Conservation (phyloP, 2,113 vertebrate species). For the Ophiodon elongatus region DNA sequence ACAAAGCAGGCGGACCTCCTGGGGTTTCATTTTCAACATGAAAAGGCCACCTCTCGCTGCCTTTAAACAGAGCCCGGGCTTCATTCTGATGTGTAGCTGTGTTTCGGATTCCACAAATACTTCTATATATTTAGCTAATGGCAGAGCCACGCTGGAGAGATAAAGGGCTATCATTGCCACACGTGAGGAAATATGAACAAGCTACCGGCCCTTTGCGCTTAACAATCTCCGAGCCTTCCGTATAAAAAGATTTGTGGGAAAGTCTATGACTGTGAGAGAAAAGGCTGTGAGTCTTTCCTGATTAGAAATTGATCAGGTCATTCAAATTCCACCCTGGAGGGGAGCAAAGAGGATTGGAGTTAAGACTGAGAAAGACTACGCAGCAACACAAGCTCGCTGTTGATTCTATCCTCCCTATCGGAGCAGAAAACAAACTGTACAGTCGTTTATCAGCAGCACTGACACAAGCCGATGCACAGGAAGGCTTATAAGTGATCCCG, state of each 20-base stretch:
- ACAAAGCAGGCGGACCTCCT: conserved; percentile 44
- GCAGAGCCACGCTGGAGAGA: conserved; percentile 46
- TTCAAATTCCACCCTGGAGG: conserved; percentile 66
- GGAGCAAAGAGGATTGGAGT: conserved; percentile 62
- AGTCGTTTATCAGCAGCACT: conserved; percentile 62
- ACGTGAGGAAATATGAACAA: conserved; percentile 26
- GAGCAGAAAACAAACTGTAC: conserved; percentile 58
- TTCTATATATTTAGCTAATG: conserved; percentile 56
- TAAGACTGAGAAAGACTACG: conserved; percentile 33
- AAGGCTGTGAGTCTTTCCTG: conserved; percentile 63
- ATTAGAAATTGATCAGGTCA: conserved; percentile 79
- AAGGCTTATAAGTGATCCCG: conserved; percentile 42
- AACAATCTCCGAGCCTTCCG: conserved; percentile 31
- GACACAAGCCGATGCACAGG: conserved; percentile 47
- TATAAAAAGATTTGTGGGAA: conserved; percentile 52
- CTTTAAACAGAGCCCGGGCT: conserved; percentile 44
- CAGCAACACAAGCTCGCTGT: conserved; percentile 40
- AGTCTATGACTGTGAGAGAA: conserved; percentile 41
- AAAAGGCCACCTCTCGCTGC: conserved; percentile 61
- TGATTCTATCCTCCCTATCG: conserved; percentile 55
- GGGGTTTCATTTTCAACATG: conserved; percentile 60
- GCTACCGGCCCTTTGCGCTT: conserved; percentile 44
- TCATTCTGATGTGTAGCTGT: conserved; percentile 41
- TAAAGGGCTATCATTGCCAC: conserved; percentile 29
- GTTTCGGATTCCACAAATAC: conserved; percentile 42